Base-by-base conservation (phyloP, 2,797 vertebrate genomes). In the Mareca penelope region DNA sequence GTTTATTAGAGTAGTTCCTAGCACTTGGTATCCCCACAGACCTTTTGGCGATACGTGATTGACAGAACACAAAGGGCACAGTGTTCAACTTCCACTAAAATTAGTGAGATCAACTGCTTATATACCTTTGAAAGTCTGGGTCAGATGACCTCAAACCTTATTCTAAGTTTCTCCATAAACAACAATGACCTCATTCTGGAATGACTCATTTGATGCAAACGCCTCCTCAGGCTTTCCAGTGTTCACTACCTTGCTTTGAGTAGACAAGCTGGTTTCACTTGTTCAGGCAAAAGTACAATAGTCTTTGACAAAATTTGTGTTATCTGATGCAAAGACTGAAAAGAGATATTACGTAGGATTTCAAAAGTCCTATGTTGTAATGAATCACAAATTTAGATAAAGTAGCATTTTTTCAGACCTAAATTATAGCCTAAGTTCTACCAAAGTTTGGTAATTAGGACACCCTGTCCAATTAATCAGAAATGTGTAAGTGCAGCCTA, bases 381-480 rank as follows among this genome's bases (percentile, higher is more conserved):
- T 76, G 76, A 76, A 85, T 81, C 48, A 69, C 21, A 89, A 65
- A 80, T 76, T 85, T 53, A 88, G 21, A 48, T 55, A 48, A 82
- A 69, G 56, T 23, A 85, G 23, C 23, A 35, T 76, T 84, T 92
- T 93, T 46, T 26, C 72, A 89, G 33, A 69, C 3, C 15, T 78
- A 85, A 93, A 92, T 89, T 85, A 80, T 42, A 60, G 26, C 61
- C 64, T 22, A 37, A 78, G 37, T 65, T 95, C 61, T 86, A 39
- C 46, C 93, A 35, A 83, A 90, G 16, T 72, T 55, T 76, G n/a
- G 57, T 67, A 84, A 48, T 72, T 56, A 89, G 77, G 55, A 88
- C 44, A 94, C 78, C 76, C 91, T 93, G 59, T 65, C 55, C 79
- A 91, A 90, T 95, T 91, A 95, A 44, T 61, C 28, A 94, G 57